Evolutionary conservation across 2,888 invertebrate genomes (phyloP), one percentile per base, ranked within the genome.

Genomic region (Acleris sparsana): DNA sequence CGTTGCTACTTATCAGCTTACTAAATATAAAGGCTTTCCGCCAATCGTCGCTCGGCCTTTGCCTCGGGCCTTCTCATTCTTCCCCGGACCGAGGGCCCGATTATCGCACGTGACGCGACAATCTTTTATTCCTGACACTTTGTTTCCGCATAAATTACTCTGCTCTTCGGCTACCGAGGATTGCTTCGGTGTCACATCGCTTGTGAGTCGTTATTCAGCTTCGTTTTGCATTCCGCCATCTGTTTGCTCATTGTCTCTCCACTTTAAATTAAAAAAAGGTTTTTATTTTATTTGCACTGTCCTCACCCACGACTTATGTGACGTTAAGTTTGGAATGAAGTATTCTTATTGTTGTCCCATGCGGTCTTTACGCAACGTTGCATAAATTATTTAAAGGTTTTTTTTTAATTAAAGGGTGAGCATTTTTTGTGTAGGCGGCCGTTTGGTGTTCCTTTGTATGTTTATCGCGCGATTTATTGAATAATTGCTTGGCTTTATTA

Each of bases 221-320:
- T 89, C 85, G 83, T 91, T 92, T 92, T 91, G 88, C 90, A 91
- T 92, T 90, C 91, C 85, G 72, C 85, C 89, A 89, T 85, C 88
- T 89, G 89, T 89, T 91, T 88, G 89, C 85, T 92, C 92, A 90
- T 91, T 91, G 92, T 91, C 89, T 89, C 86, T 82, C 81, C 79
- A 82, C 74, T 85, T 91, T 87, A 87, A 89, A 87, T 87, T 85
- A 83, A 88, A 89, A n/a, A 89, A 87, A 87, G 84, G 78, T 80
- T 85, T 80, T 78, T 80, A 85, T 88, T 88, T 88, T 86, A 84
- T 87, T 84, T 76, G 76, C 79, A 76, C 80, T 82, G 87, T 89
- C 86, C 83, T 88, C 85, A 85, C 87, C 89, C 88, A 88, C 88
- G 82, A 87, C 84, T 92, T 91, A 91, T 91, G 90, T 90, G 91